Percentiles rank a stretch among this genome's conserved stretches.
Evolutionary conservation across 1,140 invertebrate genomes (phyloP).

Genomic region (Drosophila bocki): DNA sequence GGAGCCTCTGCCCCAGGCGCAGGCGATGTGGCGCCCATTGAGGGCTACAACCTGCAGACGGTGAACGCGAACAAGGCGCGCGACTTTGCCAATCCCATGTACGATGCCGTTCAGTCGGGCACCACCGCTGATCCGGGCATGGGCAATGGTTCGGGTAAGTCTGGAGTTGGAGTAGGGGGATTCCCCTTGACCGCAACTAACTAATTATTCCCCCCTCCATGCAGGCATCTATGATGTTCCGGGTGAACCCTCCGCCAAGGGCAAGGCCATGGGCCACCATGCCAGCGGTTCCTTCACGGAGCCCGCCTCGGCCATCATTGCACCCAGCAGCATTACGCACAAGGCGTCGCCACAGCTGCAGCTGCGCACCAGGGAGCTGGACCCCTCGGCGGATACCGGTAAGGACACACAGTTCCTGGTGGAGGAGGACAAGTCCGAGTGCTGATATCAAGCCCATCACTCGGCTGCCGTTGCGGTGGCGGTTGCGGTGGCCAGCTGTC

Average conservation of each 20-base stretch:
- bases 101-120: conserved; percentile 90
- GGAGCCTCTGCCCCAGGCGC: conserved; percentile 72
- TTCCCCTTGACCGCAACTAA: too few relatives aligned
- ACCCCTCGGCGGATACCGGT: conserved; percentile 94
- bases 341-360: conserved; percentile 90
- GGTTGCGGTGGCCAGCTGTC: conserved; percentile 48
- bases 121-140: conserved; percentile 86
- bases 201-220: conserved; percentile 36
- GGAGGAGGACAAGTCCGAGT: conserved; percentile 90
- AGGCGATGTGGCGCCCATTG: conserved; percentile 78
- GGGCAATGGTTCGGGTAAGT: conserved; percentile 87
- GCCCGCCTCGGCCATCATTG: conserved; percentile 89
- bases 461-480: conserved; percentile 42
- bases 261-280: conserved; percentile 85
- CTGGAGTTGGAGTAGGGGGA: neutral
- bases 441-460: conserved; percentile 82
- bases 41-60: conserved; percentile 88
- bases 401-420: conserved; percentile 96
- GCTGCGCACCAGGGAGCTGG: conserved; percentile 91
- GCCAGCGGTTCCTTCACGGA: conserved; percentile 85
- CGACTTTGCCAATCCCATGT: conserved; percentile 98
- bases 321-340: conserved; percentile 92
- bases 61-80: conserved; percentile 91
- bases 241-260: conserved; percentile 88
- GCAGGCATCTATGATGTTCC: conserved; percentile 91